These are phyloP conservation scores for Pseudochaenichthys georgianus DNA, from an alignment of 2,797 vertebrate species.

Conservation along the genomic window DNA sequence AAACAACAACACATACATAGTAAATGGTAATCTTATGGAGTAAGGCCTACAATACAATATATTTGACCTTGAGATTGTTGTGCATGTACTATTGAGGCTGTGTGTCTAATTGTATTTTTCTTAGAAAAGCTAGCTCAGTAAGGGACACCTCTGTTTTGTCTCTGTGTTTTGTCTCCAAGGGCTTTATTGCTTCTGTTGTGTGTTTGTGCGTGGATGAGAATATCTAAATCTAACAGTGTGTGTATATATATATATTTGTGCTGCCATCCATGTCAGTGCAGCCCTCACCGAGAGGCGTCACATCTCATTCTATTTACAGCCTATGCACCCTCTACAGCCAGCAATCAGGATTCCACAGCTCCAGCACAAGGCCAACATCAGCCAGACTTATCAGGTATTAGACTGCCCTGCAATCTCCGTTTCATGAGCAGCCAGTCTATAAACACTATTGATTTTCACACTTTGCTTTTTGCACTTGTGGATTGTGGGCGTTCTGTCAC, in stretches of 20 bases:
- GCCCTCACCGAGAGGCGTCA: constrained; percentile 46
- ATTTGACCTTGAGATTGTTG: constrained; percentile 50
- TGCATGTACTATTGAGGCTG: not conserved
- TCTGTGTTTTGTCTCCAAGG: constrained; percentile 17
- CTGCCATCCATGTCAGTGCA: constrained; percentile 40
- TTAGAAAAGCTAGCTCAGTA: constrained; percentile 1
- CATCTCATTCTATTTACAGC: constrained; percentile 65
- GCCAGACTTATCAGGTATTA: constrained; percentile 73
- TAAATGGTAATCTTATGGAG: constrained; percentile 24
- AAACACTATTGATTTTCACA: constrained; percentile 84
- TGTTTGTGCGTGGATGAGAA: constrained; percentile 26
- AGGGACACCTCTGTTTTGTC: constrained; percentile 43
- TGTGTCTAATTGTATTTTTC: constrained; percentile 11
- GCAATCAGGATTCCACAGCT: constrained; percentile 60
- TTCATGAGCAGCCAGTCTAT: constrained; percentile 78
- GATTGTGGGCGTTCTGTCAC: constrained; percentile 61
- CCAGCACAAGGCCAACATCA: constrained; percentile 58
- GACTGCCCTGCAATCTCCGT: constrained; percentile 74
- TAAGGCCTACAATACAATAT: constrained; percentile 17
- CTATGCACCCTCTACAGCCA: constrained; percentile 42
- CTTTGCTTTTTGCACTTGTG: constrained; percentile 64
- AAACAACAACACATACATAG: constrained; percentile 22
- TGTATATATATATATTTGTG: constrained; percentile 19
- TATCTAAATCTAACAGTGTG: constrained; percentile 40
- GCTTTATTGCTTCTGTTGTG: not conserved